Percentiles rank a stretch among this genome's conserved stretches.
Evolutionary conservation across 2,113 vertebrate species (phyloP).

Genomic region (Tichodroma muraria): DNA sequence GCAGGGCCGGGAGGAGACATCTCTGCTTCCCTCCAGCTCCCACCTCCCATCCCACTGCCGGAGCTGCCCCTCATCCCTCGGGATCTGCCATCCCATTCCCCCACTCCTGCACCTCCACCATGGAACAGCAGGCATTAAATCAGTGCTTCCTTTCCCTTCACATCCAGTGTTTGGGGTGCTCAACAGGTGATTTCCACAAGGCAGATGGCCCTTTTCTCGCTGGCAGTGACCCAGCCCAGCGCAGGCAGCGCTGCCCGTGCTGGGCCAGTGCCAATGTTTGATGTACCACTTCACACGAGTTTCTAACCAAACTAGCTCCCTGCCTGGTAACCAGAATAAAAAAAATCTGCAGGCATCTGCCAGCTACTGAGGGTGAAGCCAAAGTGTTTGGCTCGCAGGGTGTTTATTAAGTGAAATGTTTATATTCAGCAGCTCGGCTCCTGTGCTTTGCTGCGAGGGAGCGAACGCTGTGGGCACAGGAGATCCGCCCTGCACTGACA

Average conservation of each 20-base stretch:
- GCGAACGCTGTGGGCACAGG: fast-evolving
- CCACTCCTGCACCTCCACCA: background rate
- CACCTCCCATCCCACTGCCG: background rate
- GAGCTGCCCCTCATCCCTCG: background rate
- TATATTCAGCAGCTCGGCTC: background rate
- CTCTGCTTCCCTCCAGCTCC: background rate
- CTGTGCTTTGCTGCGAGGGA: background rate
- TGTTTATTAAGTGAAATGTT: background rate
- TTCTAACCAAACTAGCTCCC: slow-evolving; percentile 56
- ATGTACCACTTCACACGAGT: slow-evolving; percentile 67
- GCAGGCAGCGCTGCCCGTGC: too few relatives aligned
- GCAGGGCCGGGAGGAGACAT: background rate
- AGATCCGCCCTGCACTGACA: background rate
- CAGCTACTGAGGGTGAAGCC: slow-evolving; percentile 16
- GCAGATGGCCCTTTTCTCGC: slow-evolving; percentile 22
- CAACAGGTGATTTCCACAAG: background rate
- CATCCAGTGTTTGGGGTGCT: background rate
- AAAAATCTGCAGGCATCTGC: slow-evolving; percentile 37
- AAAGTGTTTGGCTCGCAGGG: background rate
- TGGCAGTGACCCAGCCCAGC: background rate
- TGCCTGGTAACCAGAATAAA: slow-evolving; percentile 48
- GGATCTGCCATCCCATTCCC: background rate
- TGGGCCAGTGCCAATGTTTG: slow-evolving; percentile 66
- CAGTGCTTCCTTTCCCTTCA: background rate
- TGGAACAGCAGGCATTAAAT: background rate